A percentile compares a stretch with the other conserved stretches of the same genome.
These are phyloP conservation scores for Poecile atricapillus DNA, from an alignment of 2,113 vertebrate species.

Conservation along the genomic window DNA sequence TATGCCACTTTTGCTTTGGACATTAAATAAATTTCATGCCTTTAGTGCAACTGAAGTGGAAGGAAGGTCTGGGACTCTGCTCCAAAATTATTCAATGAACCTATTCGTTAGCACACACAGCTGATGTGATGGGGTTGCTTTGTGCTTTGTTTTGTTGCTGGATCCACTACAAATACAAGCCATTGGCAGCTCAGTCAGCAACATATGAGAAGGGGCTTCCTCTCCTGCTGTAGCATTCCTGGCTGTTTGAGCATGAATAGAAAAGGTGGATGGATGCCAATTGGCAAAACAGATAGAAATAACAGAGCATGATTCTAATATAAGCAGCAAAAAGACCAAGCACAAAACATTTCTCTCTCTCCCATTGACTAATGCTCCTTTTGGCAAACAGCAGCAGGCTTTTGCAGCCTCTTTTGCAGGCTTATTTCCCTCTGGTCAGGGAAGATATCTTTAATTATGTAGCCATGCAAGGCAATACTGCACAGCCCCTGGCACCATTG, in stretches of 20 bases:
- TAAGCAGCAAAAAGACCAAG: constrained; percentile 68
- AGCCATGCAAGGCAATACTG: not conserved
- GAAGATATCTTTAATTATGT: constrained; percentile 42
- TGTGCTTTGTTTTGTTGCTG: constrained; percentile 52
- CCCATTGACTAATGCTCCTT: constrained; percentile 54
- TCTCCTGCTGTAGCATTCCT: constrained; percentile 54
- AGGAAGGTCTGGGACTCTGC: not conserved
- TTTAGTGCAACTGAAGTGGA: not conserved
- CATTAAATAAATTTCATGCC: not conserved
- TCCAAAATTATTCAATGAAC: not conserved
- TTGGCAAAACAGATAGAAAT: constrained; percentile 74
- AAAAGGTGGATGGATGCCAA: constrained; percentile 76
- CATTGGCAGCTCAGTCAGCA: constrained; percentile 58
- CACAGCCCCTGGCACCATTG: not conserved
- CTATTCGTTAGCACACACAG: constrained; percentile 37
- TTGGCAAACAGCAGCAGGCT: constrained; percentile 67
- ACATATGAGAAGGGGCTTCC: constrained; percentile 67
- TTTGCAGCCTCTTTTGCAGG: constrained; percentile 61
- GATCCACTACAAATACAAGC: constrained; percentile 62
- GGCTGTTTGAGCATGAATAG: constrained; percentile 73
- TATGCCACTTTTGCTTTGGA: not conserved
- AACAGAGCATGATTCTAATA: constrained; percentile 73
- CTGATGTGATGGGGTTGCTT: constrained; percentile 49
- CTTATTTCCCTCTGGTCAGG: constrained; percentile 61
- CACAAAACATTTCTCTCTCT: constrained; percentile 36